A percentile compares a stretch with the other conserved stretches of the same genome.
Conservation (phyloP, 2,113 vertebrate genomes). For the Xenotilapia longispinis region DNA sequence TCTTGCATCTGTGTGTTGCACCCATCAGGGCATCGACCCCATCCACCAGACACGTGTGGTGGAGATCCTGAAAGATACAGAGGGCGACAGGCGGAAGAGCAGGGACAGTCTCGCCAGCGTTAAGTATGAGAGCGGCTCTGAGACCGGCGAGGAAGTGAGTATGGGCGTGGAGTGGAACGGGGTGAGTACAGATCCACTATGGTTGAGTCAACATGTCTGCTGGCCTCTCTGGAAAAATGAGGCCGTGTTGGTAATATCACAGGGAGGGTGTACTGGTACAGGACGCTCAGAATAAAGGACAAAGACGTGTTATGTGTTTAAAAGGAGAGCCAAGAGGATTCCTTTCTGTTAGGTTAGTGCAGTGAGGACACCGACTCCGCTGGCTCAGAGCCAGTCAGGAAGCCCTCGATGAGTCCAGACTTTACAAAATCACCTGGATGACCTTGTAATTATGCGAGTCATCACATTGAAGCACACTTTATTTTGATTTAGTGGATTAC, state of each 20-base stretch:
- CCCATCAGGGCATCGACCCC: slow-evolving; percentile 84
- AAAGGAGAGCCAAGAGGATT: background rate
- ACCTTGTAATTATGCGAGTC: background rate
- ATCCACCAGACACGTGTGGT: slow-evolving; percentile 94
- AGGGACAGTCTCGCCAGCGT: slow-evolving; percentile 81
- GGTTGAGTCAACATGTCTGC: background rate
- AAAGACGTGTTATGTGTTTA: background rate
- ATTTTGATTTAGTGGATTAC: background rate
- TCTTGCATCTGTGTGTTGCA: background rate
- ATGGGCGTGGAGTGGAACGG: slow-evolving; percentile 97
- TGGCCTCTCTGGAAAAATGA: slow-evolving; percentile 27
- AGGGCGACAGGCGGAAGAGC: slow-evolving; percentile 79
- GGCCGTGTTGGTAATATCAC: background rate
- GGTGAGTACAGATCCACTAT: slow-evolving; percentile 92
- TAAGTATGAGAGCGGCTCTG: slow-evolving; percentile 89
- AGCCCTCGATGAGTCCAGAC: background rate
- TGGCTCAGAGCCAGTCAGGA: background rate
- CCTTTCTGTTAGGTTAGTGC: background rate
- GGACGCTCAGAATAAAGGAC: background rate
- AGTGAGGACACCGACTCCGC: background rate
- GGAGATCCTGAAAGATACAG: slow-evolving; percentile 90
- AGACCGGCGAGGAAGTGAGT: slow-evolving; percentile 95
- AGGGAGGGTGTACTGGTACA: slow-evolving; percentile 26
- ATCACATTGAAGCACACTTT: background rate
- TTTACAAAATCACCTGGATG: background rate